phyloP scores from a whole-genome alignment of 2,797 vertebrate species.

The Valencia hispanica region DNA sequence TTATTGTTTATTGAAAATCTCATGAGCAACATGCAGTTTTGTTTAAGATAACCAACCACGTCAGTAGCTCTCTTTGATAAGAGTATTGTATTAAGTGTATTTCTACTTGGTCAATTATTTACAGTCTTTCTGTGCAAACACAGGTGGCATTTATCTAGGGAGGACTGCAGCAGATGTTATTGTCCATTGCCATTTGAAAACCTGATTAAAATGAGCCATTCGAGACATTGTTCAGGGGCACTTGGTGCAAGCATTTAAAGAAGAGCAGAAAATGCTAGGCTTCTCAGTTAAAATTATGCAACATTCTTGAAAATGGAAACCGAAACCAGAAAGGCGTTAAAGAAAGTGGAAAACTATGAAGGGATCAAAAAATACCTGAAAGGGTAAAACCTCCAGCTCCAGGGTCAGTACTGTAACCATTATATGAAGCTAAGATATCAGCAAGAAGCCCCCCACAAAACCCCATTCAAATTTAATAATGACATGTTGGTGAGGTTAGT shows the following conservation, averaged over 20 bases:
- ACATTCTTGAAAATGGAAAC: neutral
- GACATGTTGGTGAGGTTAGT: neutral
- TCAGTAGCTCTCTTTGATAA: neutral
- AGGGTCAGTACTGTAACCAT: neutral
- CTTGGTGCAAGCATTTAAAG: neutral
- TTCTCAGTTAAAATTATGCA: neutral
- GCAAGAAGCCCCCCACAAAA: neutral
- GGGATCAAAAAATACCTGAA: neutral
- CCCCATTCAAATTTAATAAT: neutral
- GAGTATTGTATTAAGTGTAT: fast-evolving
- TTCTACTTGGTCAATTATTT: neutral
- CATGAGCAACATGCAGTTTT: neutral
- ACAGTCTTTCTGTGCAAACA: neutral
- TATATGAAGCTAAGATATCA: neutral
- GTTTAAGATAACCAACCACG: neutral
- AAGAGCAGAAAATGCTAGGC: neutral
- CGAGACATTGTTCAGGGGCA: neutral
- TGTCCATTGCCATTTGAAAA: too few relatives aligned
- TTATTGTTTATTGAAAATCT: neutral
- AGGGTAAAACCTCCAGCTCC: too few relatives aligned
- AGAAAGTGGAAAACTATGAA: neutral
- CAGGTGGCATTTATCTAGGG: neutral
- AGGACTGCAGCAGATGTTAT: too few relatives aligned
- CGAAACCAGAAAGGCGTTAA: too few relatives aligned
- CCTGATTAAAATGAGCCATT: neutral